Evolutionary conservation across 1,140 invertebrate species (phyloP).

Genomic region (Habropoda laboriosa): DNA sequence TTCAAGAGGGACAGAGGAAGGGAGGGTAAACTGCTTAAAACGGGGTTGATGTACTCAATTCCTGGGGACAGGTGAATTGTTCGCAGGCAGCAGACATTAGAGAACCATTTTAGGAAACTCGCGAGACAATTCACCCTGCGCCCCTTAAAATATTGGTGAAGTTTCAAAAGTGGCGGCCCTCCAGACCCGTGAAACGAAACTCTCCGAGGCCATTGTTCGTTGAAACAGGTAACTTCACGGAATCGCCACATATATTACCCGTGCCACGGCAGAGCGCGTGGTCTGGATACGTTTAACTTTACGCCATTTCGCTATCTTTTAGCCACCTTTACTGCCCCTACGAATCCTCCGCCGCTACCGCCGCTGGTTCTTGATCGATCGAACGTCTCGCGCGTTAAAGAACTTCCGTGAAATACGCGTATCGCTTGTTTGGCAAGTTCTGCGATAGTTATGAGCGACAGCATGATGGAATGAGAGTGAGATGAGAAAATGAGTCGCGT

Average conservation of each 20-base stretch:
- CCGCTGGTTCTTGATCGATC: not conserved
- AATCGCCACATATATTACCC: conserved; percentile 79
- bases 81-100: conserved; percentile 68
- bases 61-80: conserved; percentile 68
- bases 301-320: conserved; percentile 63
- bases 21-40: conserved; percentile 11
- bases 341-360: not conserved
- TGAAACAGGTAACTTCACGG: conserved; percentile 71
- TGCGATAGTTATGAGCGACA: not conserved
- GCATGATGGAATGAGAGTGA: no score
- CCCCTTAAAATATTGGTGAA: conserved; percentile 78
- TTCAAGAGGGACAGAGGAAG: not conserved
- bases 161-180: conserved; percentile 72
- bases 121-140: conserved; percentile 62
- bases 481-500: not conserved
- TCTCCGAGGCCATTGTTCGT: conserved; percentile 77
- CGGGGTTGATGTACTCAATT: conserved; percentile 59
- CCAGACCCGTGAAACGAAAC: conserved; percentile 63
- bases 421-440: not conserved
- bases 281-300: conserved; percentile 71
- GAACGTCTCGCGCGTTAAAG: not conserved
- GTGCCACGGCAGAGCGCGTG: conserved; percentile 61
- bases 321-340: conserved; percentile 24
- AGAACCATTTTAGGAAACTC: conserved; percentile 63
- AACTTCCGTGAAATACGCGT: not conserved